Evolutionary conservation across 1,140 invertebrate species (phyloP), one percentile per base, ranked within the genome.

Genomic region (Calephelis virginiensis): DNA sequence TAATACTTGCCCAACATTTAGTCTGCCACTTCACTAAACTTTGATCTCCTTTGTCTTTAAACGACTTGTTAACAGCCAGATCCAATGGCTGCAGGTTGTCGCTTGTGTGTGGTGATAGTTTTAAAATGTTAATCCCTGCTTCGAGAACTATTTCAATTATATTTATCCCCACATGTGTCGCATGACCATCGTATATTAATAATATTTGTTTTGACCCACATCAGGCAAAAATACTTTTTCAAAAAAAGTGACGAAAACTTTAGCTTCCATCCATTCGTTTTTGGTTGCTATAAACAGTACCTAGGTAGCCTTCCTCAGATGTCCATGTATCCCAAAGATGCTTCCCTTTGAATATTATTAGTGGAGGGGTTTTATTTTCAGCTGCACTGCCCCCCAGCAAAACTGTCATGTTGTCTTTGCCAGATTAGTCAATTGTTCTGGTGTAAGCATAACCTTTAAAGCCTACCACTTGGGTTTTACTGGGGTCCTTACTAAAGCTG

Each of bases 1-100:
- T 53, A 77, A 65, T 13, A 10, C 4, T 56, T n/a, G 37, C 3
- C 77, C 75, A 11, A 74, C 61, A 64, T 81, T 71, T 14, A 72
- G 11, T 56, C 46, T 81, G 77, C 75, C 75, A 79, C 61, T 77
- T 64, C 8, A 75, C 71, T 11, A 76, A 56, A 28, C 59, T 45
- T 60, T 49, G 13, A 66, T 72, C 70, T 71, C 71, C 72, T 4
- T 48, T 45, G 66, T 61, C 59, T 74, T 17, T 17, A 17, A 17
- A 17, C 17, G 17, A 69, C 66, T 76, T 81, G 28, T 80, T 76
- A 6, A 81, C 73, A 37, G 75, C 68, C 7, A 81, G n/a, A 64
- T 83, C 79, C 12, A 78, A 53, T 7, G 76, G 79, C 64, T 83
- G 79, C 38, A 83, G 67, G 6, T 82, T 12, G 63, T 85, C 73